Percentiles rank a stretch among this genome's conserved stretches.
These are phyloP conservation scores for Isoperla grammatica DNA, from an alignment of 2,888 invertebrate species.

Conservation along the genomic window DNA sequence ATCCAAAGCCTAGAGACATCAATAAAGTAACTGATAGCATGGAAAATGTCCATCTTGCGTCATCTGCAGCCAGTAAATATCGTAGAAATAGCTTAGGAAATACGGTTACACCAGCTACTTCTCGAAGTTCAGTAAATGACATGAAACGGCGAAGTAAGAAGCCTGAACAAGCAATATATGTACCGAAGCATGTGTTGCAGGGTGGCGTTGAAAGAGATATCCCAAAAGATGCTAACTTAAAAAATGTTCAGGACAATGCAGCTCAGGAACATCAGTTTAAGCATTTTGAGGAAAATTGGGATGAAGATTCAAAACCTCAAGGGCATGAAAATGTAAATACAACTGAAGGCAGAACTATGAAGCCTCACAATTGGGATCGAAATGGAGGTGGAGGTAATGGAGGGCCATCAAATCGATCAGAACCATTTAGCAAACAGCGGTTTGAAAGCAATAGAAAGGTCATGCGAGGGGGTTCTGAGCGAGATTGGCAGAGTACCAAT, in stretches of 20 bases:
- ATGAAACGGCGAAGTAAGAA: constrained; percentile 44
- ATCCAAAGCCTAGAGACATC: constrained; percentile 29
- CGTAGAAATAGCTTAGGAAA: constrained; percentile 26
- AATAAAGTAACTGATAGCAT: constrained; percentile 38
- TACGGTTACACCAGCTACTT: constrained; percentile 10
- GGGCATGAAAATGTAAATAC: constrained; percentile 8
- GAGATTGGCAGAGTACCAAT: constrained; percentile 30
- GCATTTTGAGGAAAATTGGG: constrained; percentile 25
- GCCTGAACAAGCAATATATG: constrained; percentile 52
- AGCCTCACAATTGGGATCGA: constrained; percentile 6
- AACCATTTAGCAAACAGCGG: constrained; percentile 16
- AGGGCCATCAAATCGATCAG: neutral
- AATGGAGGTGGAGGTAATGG: constrained; percentile 17
- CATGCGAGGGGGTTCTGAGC: neutral
- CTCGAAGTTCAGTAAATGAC: constrained; percentile 19
- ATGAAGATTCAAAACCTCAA: constrained; percentile 13
- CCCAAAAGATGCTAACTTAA: constrained; percentile 36
- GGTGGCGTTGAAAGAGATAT: constrained; percentile 42
- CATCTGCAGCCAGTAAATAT: constrained; percentile 20
- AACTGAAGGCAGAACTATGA: neutral
- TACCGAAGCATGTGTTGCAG: constrained; percentile 48
- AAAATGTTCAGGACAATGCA: constrained; percentile 18
- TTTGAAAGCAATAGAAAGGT: constrained; percentile 15
- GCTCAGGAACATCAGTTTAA: constrained; percentile 6
- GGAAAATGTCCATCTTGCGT: constrained; percentile 36